phyloP scores from a whole-genome alignment of 2,888 invertebrate genomes.

The Athripsodes cinereus region DNA sequence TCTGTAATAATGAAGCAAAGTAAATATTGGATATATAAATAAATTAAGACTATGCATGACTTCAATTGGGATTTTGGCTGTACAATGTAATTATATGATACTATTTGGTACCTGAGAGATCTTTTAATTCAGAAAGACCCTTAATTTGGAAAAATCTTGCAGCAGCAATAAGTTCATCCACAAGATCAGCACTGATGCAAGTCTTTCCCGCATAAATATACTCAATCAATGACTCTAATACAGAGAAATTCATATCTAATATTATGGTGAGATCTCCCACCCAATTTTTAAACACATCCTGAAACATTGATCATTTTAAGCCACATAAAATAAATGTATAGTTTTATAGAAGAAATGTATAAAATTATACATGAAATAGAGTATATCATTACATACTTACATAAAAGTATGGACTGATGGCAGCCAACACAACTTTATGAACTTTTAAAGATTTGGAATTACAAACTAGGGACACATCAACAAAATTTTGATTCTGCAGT shows the following conservation, averaged over 20 bases:
- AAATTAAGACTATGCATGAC: too few species aligned
- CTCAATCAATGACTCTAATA: constrained; percentile 65
- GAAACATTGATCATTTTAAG: too few species aligned
- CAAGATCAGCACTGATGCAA: constrained; percentile 59
- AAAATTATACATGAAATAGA: too few species aligned
- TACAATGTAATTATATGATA: background rate
- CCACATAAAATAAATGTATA: too few species aligned
- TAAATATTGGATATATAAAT: too few species aligned
- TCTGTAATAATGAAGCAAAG: constrained; percentile 5
- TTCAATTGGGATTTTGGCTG: too few species aligned
- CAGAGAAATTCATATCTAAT: constrained; percentile 63
- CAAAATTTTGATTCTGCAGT: constrained; percentile 65
- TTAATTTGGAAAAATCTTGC: constrained; percentile 65
- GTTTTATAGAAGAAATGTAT: too few species aligned
- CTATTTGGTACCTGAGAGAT: constrained; percentile 37
- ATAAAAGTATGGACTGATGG: constrained; percentile 67
- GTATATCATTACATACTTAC: constrained; percentile 37
- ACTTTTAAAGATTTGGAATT: constrained; percentile 68
- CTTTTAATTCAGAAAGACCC: constrained; percentile 52
- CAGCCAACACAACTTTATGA: constrained; percentile 67
- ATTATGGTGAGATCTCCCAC: constrained; percentile 54
- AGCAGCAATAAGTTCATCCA: constrained; percentile 62
- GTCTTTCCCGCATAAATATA: constrained; percentile 76
- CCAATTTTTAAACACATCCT: constrained; percentile 56
- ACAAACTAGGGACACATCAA: constrained; percentile 70